phyloP scores from a whole-genome alignment of 1,140 invertebrate species.

The Cydia fagiglandana region DNA sequence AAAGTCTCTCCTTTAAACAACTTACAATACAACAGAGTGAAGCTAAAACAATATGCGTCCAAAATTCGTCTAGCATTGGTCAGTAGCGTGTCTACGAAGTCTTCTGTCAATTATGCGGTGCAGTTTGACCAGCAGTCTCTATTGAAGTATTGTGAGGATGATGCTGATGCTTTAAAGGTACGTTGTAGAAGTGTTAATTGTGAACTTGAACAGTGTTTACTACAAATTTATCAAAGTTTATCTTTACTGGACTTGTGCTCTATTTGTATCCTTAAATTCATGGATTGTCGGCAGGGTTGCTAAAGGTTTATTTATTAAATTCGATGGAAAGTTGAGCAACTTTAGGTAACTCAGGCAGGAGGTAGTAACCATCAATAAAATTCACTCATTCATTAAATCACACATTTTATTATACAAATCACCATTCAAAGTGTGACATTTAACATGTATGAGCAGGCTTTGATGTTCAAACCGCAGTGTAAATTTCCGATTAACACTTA shows the following conservation, averaged over 20 bases:
- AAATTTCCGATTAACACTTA: too few relatives aligned
- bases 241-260: not conserved
- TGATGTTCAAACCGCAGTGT: too few relatives aligned
- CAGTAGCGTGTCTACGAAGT: constrained; percentile 48
- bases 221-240: not conserved
- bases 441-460: too few relatives aligned
- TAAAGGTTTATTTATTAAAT: too few relatives aligned
- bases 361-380: too few relatives aligned
- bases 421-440: too few relatives aligned
- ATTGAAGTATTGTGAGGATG: constrained; percentile 68
- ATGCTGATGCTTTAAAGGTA: constrained; percentile 65
- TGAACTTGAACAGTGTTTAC: not conserved
- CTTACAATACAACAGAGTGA: constrained; percentile 61
- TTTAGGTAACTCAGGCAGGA: too few relatives aligned
- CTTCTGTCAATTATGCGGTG: constrained; percentile 56
- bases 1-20: constrained; percentile 70
- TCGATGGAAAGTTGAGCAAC: too few relatives aligned
- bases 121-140: constrained; percentile 56
- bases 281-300: too few relatives aligned
- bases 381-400: too few relatives aligned
- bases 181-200: constrained; percentile 25
- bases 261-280: too few relatives aligned
- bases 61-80: constrained; percentile 68
- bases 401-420: too few relatives aligned
- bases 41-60: constrained; percentile 72